Conservation (phyloP, 2,888 invertebrate genomes). For the Coronaproctus castanopsis region DNA sequence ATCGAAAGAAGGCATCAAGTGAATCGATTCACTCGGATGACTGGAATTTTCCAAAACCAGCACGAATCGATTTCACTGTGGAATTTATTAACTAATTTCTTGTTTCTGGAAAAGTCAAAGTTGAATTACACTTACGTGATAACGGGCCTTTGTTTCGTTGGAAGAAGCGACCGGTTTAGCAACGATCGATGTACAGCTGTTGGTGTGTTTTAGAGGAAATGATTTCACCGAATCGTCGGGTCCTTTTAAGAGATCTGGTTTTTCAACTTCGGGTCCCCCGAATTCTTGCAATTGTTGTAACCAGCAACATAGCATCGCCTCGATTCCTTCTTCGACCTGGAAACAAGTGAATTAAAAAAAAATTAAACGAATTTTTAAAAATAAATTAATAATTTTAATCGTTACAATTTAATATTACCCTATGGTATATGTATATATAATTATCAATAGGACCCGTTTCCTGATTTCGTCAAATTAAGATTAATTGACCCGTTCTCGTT, state of each 20-base stretch:
- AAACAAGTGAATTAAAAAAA: background rate
- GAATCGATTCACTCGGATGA: no score
- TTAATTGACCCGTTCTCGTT: no score
- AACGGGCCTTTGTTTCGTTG: conserved; percentile 55
- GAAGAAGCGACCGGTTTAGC: conserved; percentile 26
- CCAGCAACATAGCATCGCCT: conserved; percentile 70
- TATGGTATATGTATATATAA: no score
- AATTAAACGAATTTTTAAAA: conserved; percentile 1
- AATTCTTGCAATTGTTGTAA: conserved; percentile 64
- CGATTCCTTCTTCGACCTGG: conserved; percentile 60
- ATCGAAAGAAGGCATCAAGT: no score
- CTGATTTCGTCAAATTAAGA: no score
- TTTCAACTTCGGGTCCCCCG: conserved; percentile 54
- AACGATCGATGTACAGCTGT: conserved; percentile 24
- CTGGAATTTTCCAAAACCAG: no score
- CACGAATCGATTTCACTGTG: no score
- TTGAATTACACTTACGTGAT: no score
- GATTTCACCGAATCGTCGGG: conserved; percentile 42
- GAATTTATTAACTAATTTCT: no score
- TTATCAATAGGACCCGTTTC: no score
- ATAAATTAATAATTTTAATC: background rate
- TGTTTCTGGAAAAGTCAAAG: no score
- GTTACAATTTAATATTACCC: background rate
- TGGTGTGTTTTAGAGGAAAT: conserved; percentile 20
- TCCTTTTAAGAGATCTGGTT: conserved; percentile 62